A percentile compares a stretch with the other conserved stretches of the same genome.
Conservation (phyloP, 2,797 vertebrate species). For the Helostoma temminkii region DNA sequence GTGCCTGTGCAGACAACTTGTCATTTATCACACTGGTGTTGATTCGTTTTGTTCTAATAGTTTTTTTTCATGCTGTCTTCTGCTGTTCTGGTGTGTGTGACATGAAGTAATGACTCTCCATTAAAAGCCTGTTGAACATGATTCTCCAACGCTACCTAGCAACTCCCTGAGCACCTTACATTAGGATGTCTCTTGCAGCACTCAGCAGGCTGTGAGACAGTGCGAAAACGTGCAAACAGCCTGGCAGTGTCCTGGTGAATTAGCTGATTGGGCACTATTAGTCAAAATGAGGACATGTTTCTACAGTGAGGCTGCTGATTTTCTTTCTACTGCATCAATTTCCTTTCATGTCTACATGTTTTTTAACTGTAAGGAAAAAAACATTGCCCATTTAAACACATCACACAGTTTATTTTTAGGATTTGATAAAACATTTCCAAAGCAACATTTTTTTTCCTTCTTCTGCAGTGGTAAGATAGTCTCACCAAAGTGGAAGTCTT, state of each 20-base stretch:
- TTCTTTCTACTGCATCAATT: conserved; percentile 7
- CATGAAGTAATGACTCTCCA: conserved; percentile 34
- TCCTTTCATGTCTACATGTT: not conserved
- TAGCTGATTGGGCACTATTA: conserved; percentile 53
- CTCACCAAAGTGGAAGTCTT: conserved; percentile 99
- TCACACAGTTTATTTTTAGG: not conserved
- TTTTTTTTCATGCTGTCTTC: conserved; percentile 22
- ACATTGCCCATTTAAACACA: not conserved
- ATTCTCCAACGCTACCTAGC: conserved; percentile 76
- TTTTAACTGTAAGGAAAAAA: not conserved
- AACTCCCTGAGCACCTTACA: conserved; percentile 73
- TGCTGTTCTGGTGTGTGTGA: conserved; percentile 42
- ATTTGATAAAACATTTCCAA: not conserved
- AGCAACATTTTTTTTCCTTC: no score
- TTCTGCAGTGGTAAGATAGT: conserved; percentile 91
- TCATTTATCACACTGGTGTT: conserved; percentile 35
- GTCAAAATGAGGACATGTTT: conserved; percentile 64
- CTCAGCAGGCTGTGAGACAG: conserved; percentile 54
- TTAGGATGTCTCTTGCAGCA: conserved; percentile 51
- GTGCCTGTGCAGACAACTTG: not conserved
- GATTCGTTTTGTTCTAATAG: conserved; percentile 18
- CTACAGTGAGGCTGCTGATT: not conserved
- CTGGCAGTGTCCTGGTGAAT: conserved; percentile 42
- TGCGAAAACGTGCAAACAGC: conserved; percentile 54
- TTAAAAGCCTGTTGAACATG: conserved; percentile 64